These are phyloP conservation scores for Homarus gammarus DNA, from an alignment of 2,888 invertebrate genomes.

Conservation along the genomic window DNA sequence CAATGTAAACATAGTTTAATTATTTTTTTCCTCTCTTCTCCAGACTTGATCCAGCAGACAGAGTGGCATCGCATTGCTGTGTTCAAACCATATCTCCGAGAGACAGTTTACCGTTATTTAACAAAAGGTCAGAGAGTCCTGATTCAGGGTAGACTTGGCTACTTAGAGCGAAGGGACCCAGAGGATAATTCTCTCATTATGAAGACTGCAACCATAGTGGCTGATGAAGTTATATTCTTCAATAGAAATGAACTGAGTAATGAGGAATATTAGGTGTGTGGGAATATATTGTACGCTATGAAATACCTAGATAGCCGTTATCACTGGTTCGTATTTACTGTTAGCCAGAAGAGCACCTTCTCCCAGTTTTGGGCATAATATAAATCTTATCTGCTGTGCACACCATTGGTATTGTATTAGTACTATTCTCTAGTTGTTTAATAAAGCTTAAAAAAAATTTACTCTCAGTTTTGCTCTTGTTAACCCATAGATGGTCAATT, in stretches of 20 bases:
- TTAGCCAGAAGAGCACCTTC: too few species aligned
- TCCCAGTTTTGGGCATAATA: too few species aligned
- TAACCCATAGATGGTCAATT: too few species aligned
- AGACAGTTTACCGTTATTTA: conserved; percentile 87
- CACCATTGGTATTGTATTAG: too few species aligned
- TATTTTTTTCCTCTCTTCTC: neutral
- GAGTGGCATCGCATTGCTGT: conserved; percentile 95
- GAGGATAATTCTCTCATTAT: conserved; percentile 58
- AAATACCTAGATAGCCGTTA: too few species aligned
- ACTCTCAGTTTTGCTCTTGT: too few species aligned
- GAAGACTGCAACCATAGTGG: conserved; percentile 84
- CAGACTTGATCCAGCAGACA: conserved; percentile 81
- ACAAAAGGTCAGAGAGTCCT: conserved; percentile 92
- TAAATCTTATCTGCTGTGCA: too few species aligned
- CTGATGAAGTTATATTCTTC: conserved; percentile 92
- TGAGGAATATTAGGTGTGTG: neutral
- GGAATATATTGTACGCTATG: too few species aligned
- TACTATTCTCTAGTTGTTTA: too few species aligned
- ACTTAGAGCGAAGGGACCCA: conserved; percentile 68
- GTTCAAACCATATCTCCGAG: conserved; percentile 90
- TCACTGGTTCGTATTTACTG: too few species aligned
- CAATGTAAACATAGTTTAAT: too few species aligned
- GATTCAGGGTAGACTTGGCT: conserved; percentile 88
- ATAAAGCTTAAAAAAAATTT: too few species aligned
- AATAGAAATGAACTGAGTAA: conserved; percentile 25